A percentile compares a stretch with the other conserved stretches of the same genome.
Evolutionary conservation across 2,113 vertebrate genomes (phyloP).

Genomic region (Elephantulus edwardii): DNA sequence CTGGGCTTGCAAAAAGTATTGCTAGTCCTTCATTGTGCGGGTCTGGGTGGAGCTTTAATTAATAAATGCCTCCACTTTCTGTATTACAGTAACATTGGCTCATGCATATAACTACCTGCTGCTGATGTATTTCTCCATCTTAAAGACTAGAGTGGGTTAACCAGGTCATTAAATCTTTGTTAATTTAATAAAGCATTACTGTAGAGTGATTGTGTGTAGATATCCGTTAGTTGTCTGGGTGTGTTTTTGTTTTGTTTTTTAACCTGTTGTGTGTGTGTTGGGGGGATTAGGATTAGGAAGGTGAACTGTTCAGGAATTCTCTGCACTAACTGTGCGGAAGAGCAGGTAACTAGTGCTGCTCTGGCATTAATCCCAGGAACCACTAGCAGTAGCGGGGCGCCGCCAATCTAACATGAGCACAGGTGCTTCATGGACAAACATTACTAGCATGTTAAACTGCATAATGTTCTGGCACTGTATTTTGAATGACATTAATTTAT

Average conservation of each 20-base stretch:
- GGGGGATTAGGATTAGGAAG: slow-evolving; percentile 61
- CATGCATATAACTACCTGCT: slow-evolving; percentile 93
- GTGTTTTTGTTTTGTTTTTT: slow-evolving; percentile 64
- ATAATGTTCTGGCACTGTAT: slow-evolving; percentile 99
- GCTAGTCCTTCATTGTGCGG: slow-evolving; percentile 85
- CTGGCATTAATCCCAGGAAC: slow-evolving; percentile 91
- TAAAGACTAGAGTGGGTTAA: slow-evolving; percentile 92
- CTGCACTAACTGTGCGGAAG: slow-evolving; percentile 87
- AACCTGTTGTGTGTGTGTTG: slow-evolving; percentile 69
- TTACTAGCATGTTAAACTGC: slow-evolving; percentile 97
- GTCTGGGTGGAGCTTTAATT: slow-evolving; percentile 85
- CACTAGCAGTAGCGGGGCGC: slow-evolving; percentile 90
- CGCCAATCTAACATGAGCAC: slow-evolving; percentile 90
- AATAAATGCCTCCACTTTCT: slow-evolving; percentile 85
- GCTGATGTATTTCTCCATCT: slow-evolving; percentile 92
- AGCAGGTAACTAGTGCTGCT: slow-evolving; percentile 87
- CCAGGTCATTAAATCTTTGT: slow-evolving; percentile 90
- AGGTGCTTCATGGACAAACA: slow-evolving; percentile 95
- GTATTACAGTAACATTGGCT: slow-evolving; percentile 89
- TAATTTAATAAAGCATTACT: slow-evolving; percentile 98
- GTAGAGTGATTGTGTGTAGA: slow-evolving; percentile 96
- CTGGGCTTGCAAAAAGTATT: slow-evolving; percentile 81
- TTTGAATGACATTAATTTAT: slow-evolving; percentile 99
- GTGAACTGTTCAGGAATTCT: slow-evolving; percentile 88
- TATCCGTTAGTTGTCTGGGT: slow-evolving; percentile 84